phyloP scores from a whole-genome alignment of 1,140 invertebrate species.

The Spodoptera frugiperda region DNA sequence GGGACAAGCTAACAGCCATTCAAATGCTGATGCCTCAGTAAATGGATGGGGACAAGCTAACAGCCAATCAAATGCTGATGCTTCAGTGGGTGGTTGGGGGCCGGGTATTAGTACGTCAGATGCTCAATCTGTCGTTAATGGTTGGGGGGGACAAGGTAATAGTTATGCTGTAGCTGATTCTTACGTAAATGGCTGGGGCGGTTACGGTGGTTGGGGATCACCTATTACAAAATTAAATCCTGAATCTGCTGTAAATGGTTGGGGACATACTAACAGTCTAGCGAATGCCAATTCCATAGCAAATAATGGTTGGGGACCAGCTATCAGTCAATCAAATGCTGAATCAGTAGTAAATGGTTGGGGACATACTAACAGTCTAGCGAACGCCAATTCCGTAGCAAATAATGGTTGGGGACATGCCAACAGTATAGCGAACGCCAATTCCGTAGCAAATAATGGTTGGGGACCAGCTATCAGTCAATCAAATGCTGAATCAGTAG shows the following conservation, averaged over 20 bases:
- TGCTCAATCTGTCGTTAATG: background rate
- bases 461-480: background rate
- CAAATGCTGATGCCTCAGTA: background rate
- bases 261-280: background rate
- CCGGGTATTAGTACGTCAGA: background rate
- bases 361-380: background rate
- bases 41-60: background rate
- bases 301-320: background rate
- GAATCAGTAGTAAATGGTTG: background rate
- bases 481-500: background rate
- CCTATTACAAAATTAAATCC: too few relatives aligned
- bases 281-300: background rate
- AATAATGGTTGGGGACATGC: background rate
- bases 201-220: too few relatives aligned
- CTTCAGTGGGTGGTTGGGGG: background rate
- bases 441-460: background rate
- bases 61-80: conserved; percentile 1
- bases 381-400: background rate
- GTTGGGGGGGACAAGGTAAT: background rate
- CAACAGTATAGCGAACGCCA: background rate
- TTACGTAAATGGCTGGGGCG: background rate
- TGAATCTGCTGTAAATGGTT: background rate
- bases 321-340: background rate
- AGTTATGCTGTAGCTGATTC: background rate
- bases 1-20: background rate